Base-by-base conservation (phyloP, 2,888 invertebrate species). In the Drosophila prostipennis region DNA sequence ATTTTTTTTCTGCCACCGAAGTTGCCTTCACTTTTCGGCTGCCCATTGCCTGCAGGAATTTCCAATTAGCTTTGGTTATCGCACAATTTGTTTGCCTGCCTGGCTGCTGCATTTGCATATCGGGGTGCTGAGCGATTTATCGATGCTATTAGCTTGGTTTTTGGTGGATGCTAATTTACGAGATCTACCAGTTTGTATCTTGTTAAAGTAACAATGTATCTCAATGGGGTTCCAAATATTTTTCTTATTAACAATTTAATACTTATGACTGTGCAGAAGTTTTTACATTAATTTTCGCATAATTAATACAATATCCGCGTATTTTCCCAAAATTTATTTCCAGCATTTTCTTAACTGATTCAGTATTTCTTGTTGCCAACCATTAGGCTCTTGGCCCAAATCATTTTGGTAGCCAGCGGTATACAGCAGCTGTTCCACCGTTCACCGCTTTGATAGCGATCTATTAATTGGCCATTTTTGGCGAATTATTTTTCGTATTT, bases 1-100 rank as follows among this genome's bases (percentile, higher is more conserved):
- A 26, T 26, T 26, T 13, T 43, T 23, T 51, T 4, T n/a, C 23
- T 23, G 34, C 60, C 29, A 8, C 11, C 6, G 37, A 23, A 5
- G 39, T 59, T 39, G 48, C 63, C 72, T 70, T 72, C 63, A 61
- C 63, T 70, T 70, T 70, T 63, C 2, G 73, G 64, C 52, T 55
- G 32, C 37, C 36, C 55, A 70, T 68, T 83, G 89, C 82, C 84
- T 88, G 72, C 81, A 88, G 87, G 89, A 88, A 78, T 87, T 85
- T 83, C 72, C 89, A 83, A 83, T 88, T 76, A 72, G 89, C 59
- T 72, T 84, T 56, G 81, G 52, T 70, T 80, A 83, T 82, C 73
- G 73, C 59, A 65, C 73, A 77, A 72, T 53, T 76, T 74, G 77
- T 53, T 64, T 52, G 64, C 54, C 80, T 52, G 64, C 49, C 80